Conservation (phyloP, 2,797 vertebrate genomes). For the Acestrorhynchus altus region DNA sequence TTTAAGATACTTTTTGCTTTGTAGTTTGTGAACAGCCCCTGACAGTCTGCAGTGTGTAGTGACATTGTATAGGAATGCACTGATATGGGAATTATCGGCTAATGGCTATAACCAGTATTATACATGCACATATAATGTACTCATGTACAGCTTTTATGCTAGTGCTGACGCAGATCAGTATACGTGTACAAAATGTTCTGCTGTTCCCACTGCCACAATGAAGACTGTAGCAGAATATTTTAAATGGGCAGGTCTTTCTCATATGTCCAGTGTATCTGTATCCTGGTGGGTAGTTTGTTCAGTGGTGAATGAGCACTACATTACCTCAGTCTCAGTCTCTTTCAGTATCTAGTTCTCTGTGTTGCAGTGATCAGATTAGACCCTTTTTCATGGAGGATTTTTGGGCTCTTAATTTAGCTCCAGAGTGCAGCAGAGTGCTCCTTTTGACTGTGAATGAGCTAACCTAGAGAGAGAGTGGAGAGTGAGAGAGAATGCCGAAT, state of each 20-base stretch:
- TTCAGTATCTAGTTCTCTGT: not conserved
- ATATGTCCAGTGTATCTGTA: too few relatives aligned
- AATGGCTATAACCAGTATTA: too few relatives aligned
- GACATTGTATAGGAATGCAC: too few relatives aligned
- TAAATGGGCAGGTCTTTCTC: not conserved
- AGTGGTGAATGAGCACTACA: not conserved
- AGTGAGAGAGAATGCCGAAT: conserved; percentile 44
- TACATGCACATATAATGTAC: too few relatives aligned
- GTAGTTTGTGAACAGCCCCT: too few relatives aligned
- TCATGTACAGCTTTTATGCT: too few relatives aligned
- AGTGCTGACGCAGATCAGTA: too few relatives aligned
- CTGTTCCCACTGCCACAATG: not conserved
- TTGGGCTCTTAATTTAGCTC: conserved; percentile 1
- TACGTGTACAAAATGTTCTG: too few relatives aligned
- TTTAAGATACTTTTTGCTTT: not conserved
- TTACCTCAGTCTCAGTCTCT: not conserved
- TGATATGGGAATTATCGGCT: too few relatives aligned
- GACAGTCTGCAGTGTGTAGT: too few relatives aligned
- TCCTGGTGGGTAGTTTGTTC: not conserved
- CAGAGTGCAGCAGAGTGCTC: not conserved
- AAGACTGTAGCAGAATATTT: not conserved
- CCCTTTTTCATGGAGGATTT: not conserved
- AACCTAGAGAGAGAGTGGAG: not conserved
- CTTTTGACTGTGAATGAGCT: not conserved
- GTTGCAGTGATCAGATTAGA: not conserved